Evolutionary conservation across 2,797 vertebrate genomes (phyloP).

Genomic region (Notoglanidium macrostoma): DNA sequence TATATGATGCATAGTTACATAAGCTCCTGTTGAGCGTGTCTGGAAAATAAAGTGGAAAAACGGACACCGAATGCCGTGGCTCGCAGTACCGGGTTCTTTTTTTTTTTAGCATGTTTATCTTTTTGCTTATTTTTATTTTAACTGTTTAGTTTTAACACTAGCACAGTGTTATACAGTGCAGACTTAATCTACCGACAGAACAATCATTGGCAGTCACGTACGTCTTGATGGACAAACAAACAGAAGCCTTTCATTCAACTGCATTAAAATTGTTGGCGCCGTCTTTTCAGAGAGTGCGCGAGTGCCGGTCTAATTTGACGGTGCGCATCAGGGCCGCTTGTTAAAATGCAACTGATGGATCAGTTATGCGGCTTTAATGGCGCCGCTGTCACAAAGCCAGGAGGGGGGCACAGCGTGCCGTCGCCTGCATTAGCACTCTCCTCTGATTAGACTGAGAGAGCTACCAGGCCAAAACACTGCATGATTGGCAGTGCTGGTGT

Average conservation of each 20-base stretch:
- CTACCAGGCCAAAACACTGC: slow-evolving; percentile 32
- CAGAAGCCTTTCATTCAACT: slow-evolving; percentile 28
- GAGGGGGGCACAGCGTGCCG: slow-evolving; percentile 62
- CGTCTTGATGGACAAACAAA: slow-evolving; percentile 15
- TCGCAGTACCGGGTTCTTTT: not conserved
- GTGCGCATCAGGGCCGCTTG: slow-evolving; percentile 38
- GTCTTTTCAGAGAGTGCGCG: slow-evolving; percentile 23
- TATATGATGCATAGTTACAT: slow-evolving; percentile 31
- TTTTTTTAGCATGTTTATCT: not conserved
- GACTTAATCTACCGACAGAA: not conserved
- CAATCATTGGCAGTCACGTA: not conserved
- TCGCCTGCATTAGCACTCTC: slow-evolving; percentile 66
- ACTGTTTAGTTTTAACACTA: not conserved
- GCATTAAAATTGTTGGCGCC: slow-evolving; percentile 37
- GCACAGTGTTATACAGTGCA: not conserved
- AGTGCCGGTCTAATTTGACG: slow-evolving; percentile 41
- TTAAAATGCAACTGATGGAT: slow-evolving; percentile 64
- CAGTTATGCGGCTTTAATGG: slow-evolving; percentile 63
- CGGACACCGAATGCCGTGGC: not conserved
- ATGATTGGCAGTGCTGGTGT: slow-evolving; percentile 32
- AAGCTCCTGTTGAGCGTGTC: slow-evolving; percentile 2
- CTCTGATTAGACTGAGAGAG: slow-evolving; percentile 39
- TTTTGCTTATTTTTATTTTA: not conserved
- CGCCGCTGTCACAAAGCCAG: slow-evolving; percentile 63
- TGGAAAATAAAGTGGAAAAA: not conserved